A percentile compares a stretch with the other conserved stretches of the same genome.
Evolutionary conservation across 2,113 vertebrate genomes (phyloP).

Genomic region (Serilophus lunatus): DNA sequence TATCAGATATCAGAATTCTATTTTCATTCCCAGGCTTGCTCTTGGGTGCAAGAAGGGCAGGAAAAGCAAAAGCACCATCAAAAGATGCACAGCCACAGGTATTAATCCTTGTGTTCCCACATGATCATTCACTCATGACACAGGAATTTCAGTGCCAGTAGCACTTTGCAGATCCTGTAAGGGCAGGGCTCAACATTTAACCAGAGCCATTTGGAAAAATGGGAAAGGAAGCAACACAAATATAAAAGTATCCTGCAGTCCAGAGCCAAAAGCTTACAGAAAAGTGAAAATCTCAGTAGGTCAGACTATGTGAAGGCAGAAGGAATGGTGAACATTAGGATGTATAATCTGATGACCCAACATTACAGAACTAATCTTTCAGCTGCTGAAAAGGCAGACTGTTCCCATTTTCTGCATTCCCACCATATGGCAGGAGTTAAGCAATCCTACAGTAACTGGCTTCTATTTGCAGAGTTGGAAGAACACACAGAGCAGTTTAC

Average conservation of each 20-base stretch:
- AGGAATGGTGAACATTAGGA: slow-evolving; percentile 18
- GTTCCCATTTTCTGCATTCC: slow-evolving; percentile 26
- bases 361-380: neutral
- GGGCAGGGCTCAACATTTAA: neutral
- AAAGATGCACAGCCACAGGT: neutral
- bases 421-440: slow-evolving; percentile 45
- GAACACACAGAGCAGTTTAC: neutral
- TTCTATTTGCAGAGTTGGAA: slow-evolving; percentile 35
- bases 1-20: neutral
- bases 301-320: neutral
- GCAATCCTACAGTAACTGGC: neutral
- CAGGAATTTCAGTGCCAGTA: neutral
- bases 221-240: neutral
- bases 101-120: neutral
- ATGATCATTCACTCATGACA: neutral
- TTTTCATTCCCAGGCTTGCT: neutral
- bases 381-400: slow-evolving; percentile 3
- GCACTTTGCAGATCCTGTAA: neutral
- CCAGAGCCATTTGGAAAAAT: neutral
- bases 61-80: neutral
- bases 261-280: neutral
- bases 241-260: neutral
- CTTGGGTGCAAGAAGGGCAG: neutral
- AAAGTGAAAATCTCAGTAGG: neutral
- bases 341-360: neutral